A percentile compares a stretch with the other conserved stretches of the same genome.
These are phyloP conservation scores for Sycophila texana DNA, from an alignment of 2,888 invertebrate species.

Conservation along the genomic window DNA sequence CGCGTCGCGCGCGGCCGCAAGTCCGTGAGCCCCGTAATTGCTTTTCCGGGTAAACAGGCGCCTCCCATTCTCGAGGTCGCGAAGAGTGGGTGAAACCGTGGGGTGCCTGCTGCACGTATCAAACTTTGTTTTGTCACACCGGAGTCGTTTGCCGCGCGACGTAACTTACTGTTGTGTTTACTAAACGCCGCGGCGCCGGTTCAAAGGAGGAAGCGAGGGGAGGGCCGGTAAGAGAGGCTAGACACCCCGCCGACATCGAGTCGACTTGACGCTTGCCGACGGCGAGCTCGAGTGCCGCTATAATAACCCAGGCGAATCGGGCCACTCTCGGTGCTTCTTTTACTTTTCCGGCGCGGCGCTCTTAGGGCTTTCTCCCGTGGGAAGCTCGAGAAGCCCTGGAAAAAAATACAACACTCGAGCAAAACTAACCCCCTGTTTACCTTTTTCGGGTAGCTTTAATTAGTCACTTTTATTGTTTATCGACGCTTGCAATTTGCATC, in stretches of 20 bases:
- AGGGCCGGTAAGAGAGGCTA: background rate
- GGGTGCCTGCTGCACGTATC: constrained; percentile 60
- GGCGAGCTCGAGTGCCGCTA: constrained; percentile 26
- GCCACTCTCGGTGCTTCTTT: no score
- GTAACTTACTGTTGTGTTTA: constrained; percentile 73
- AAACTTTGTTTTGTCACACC: constrained; percentile 69
- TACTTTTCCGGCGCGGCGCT: no score
- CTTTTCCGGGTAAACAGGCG: constrained; percentile 69
- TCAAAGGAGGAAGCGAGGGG: background rate
- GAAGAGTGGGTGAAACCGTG: background rate
- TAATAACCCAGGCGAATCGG: constrained; percentile 10
- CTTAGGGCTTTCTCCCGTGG: no score
- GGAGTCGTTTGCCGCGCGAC: constrained; percentile 69
- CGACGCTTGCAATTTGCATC: no score
- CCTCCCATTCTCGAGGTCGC: no score
- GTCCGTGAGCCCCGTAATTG: constrained; percentile 64
- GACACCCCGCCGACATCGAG: constrained; percentile 41
- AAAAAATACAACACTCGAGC: no score
- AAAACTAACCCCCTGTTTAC: no score
- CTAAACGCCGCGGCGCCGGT: constrained; percentile 64
- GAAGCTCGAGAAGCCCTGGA: no score
- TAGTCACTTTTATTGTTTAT: no score
- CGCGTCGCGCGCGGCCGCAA: background rate
- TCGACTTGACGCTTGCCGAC: constrained; percentile 43
- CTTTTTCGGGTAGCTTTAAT: no score